These are phyloP conservation scores for Luidia sarsii DNA, from an alignment of 53 echinoderm and acorn worm genomes.

Conservation along the genomic window DNA sequence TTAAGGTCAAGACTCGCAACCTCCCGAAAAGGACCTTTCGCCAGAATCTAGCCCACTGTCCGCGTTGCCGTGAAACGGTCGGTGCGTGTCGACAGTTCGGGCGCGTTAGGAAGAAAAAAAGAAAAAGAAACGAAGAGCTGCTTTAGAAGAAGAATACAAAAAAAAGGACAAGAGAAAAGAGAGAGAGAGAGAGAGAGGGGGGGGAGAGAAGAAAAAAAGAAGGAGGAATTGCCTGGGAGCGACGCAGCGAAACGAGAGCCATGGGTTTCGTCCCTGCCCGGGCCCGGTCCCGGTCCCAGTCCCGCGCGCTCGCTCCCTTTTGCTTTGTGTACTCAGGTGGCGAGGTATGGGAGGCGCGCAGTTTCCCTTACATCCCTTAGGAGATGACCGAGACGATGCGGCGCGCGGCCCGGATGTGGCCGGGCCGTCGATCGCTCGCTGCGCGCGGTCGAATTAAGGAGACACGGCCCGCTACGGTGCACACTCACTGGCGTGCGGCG, in stretches of 20 bases:
- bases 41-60: too few relatives aligned
- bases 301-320: background rate
- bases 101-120: too few relatives aligned
- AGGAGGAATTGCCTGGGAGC: slow-evolving; percentile 12
- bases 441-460: too few relatives aligned
- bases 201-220: background rate
- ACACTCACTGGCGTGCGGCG: too few relatives aligned
- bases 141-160: slow-evolving; percentile 1
- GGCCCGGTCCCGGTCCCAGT: background rate
- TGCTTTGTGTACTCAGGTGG: slow-evolving; percentile 53
- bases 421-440: too few relatives aligned
- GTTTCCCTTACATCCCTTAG: slow-evolving; percentile 52
- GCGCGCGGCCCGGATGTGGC: slow-evolving; percentile 49
- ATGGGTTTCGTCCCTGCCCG: background rate
- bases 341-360: slow-evolving; percentile 31
- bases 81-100: too few relatives aligned
- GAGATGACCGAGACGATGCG: slow-evolving; percentile 33
- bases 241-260: slow-evolving; percentile 20
- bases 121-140: too few relatives aligned
- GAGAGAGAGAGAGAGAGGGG: background rate
- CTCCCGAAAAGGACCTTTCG: too few relatives aligned
- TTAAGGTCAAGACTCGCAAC: too few relatives aligned
- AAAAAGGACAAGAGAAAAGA: background rate
- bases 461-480: too few relatives aligned
- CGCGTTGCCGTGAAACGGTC: too few relatives aligned